phyloP scores from a whole-genome alignment of 2,888 invertebrate species.

The Clitarchus hookeri region DNA sequence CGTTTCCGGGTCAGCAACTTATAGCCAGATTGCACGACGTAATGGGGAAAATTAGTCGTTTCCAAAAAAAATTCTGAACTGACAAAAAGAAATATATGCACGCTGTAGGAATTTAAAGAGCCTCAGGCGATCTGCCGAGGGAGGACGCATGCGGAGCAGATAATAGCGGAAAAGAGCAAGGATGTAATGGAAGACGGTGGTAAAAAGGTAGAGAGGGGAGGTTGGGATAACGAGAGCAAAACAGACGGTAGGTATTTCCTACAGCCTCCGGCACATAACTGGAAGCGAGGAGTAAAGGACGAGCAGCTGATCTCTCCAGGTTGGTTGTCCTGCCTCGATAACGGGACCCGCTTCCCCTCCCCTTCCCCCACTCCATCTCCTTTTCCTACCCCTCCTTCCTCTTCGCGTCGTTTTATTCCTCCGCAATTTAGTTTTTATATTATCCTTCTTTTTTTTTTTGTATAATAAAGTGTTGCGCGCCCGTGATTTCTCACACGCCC shows the following conservation, averaged over 20 bases:
- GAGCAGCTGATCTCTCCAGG: neutral
- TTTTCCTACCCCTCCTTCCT: neutral
- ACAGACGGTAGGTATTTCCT: constrained; percentile 3
- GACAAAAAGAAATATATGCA: too few relatives aligned
- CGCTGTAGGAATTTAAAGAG: too few relatives aligned
- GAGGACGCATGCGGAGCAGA: neutral
- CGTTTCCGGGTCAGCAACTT: too few relatives aligned
- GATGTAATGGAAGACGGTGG: neutral
- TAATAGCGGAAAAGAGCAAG: neutral
- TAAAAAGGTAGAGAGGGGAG: neutral
- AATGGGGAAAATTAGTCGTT: too few relatives aligned
- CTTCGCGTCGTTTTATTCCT: too few relatives aligned
- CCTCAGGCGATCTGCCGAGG: neutral
- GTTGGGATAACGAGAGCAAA: neutral
- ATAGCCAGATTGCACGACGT: too few relatives aligned
- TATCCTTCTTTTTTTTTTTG: too few relatives aligned
- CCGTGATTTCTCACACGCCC: too few relatives aligned
- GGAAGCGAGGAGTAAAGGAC: neutral
- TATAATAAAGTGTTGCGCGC: too few relatives aligned
- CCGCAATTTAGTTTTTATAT: too few relatives aligned
- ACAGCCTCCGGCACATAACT: constrained; percentile 1
- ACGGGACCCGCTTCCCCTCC: neutral
- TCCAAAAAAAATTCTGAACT: too few relatives aligned
- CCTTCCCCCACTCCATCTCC: neutral
- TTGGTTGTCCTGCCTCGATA: neutral